Evolutionary conservation across 2,888 invertebrate genomes (phyloP).

Genomic region (Druceiella hillmani): DNA sequence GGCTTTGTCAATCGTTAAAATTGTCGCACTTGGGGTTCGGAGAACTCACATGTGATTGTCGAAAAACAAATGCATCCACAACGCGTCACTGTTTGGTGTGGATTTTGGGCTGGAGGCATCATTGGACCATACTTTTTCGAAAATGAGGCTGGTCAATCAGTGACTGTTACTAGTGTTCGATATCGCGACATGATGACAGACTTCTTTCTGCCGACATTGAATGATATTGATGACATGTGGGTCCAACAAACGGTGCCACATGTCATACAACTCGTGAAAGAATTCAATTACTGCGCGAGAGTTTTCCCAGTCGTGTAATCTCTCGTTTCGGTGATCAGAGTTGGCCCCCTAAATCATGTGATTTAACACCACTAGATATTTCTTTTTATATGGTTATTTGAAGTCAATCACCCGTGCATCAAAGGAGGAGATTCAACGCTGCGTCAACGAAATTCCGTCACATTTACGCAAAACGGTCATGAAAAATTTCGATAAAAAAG

Average conservation of each 20-base stretch:
- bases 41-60: slow-evolving; percentile 7
- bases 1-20: slow-evolving; percentile 10
- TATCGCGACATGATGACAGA: slow-evolving; percentile 19
- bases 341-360: slow-evolving; percentile 20
- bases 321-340: slow-evolving; percentile 18
- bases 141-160: slow-evolving; percentile 13
- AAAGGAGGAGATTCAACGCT: too few species aligned
- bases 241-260: slow-evolving; percentile 16
- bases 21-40: slow-evolving; percentile 8
- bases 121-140: slow-evolving; percentile 13
- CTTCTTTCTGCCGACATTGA: slow-evolving; percentile 14
- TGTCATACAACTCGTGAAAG: slow-evolving; percentile 13
- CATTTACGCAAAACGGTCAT: too few species aligned
- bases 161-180: slow-evolving; percentile 19
- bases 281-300: slow-evolving; percentile 17
- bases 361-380: slow-evolving; percentile 20
- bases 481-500: too few species aligned
- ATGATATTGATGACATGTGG: slow-evolving; percentile 12
- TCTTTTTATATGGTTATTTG: too few species aligned
- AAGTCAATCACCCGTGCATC: too few species aligned
- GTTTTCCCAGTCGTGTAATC: slow-evolving; percentile 8
- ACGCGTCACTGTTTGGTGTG: slow-evolving; percentile 15
- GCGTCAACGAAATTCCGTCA: too few species aligned
- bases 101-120: slow-evolving; percentile 10
- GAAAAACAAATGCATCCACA: slow-evolving; percentile 16